Base-by-base conservation (phyloP, 2,888 invertebrate species). In the Calliphora vomitoria region DNA sequence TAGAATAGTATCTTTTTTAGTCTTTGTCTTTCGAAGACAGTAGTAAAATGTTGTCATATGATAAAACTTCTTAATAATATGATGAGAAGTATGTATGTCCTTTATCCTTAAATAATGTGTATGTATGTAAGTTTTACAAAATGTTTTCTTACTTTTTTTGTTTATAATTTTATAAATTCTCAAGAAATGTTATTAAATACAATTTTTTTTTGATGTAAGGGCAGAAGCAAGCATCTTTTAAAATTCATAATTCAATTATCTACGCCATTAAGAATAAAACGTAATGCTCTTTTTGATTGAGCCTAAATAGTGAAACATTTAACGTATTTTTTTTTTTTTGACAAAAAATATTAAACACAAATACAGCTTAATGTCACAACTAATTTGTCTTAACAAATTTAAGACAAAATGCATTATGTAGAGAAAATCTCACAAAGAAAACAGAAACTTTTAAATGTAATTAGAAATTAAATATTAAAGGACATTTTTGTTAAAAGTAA, bases 171-270 rank as follows among this genome's bases (percentile, higher is more conserved):
- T 35, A 15, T 71, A 25, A 55, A 20, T 72, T 38, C 55, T 41
- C 4, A 18, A 31, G 35, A 71, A 84, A 58, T 78, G 18, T 55
- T 62, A 53, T 78, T 55, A 53, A 62, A 64, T 35, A 8, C 8
- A 13, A 18, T 38, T 25, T 25, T 25, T 55, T 18, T 79, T 60
- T 47, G 25, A 6, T 58, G 31, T 53, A 44, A 41, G 47, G 8
- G 1, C 20, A 53, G 15, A 3, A 1, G 6, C 3, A 5, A 47
- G 11, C 53, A 74, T 78, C 15, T 74, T 87, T 85, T 74, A 82
- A 87, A 85, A 87, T 87, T 64, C 78, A 85, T 87, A 84, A 87
- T 69, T 81, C 84, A 85, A 87, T 87, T 85, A 85, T 62, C 13
- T 84, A 50, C 15, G 31, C 82, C 82, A 86, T 86, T 86, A 86